Evolutionary conservation across 1,140 invertebrate species (phyloP), one percentile per base, ranked within the genome.

Genomic region (Rhynchophorus ferrugineus): DNA sequence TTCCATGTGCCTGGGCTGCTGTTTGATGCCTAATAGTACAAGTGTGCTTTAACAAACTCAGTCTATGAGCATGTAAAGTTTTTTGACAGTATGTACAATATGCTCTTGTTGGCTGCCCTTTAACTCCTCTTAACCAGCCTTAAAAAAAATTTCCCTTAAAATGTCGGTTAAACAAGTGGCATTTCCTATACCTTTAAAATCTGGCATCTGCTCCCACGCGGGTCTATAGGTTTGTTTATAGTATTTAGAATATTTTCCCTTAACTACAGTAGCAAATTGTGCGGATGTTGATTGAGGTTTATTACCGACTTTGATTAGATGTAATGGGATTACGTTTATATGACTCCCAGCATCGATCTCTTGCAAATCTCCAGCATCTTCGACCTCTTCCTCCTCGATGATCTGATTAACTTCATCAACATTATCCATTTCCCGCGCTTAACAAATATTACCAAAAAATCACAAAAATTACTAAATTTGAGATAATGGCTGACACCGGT

Each of bases 161-260:
- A 13, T 36, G 14, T 11, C 3, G 39, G 14, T 47, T 14, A 17
- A 34, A 29, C 13, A n/a, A 16, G 17, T 50, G 17, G 8, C 8
- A 8, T 34, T 8, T n/a, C 8, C n/a, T 34, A 34, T 69, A 77
- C 77, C 77, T 73, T 74, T 73, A 60, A 79, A 79, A 64, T 79
- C 77, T 0, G 71, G 67, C 69, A 76, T 74, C 16, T 69, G 61
- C 60, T 79, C 77, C 77, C 77, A 78, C 50, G 77, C 77, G 59
- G 71, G 71, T n/a, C 77, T 65, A 57, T 79, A 78, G 1, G 75
- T 72, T 61, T 78, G 77, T 22, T 75, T 77, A 42, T 79, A 79
- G 61, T 69, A 70, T 60, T 66, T 67, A 11, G 49, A 51, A 38
- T 44, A 51, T 37, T 53, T 53, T 20, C 50, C 50, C 14, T 21